A percentile compares a stretch with the other conserved stretches of the same genome.
Conservation (phyloP, 2,797 vertebrate species). For the Anabas testudineus region DNA sequence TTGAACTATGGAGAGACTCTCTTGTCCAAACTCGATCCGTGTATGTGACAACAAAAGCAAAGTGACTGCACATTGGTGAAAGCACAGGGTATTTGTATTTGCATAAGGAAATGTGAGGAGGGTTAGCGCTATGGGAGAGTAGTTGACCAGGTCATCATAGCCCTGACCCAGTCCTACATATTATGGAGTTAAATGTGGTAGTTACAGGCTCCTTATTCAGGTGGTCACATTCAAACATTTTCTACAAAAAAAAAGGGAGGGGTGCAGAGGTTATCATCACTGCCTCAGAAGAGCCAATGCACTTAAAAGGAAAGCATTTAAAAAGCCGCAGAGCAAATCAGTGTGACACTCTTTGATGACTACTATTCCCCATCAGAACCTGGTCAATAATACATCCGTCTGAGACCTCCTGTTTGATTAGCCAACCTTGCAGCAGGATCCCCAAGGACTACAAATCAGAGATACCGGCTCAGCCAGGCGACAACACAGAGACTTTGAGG, state of each 20-base stretch:
- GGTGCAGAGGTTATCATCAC: constrained; percentile 40
- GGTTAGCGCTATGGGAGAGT: constrained; percentile 29
- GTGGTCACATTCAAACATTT: constrained; percentile 24
- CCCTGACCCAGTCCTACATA: constrained; percentile 8
- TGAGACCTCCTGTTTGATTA: constrained; percentile 63
- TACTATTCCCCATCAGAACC: constrained; percentile 48
- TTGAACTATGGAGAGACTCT: constrained; percentile 56
- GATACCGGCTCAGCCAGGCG: constrained; percentile 25
- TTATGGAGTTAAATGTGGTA: constrained; percentile 15
- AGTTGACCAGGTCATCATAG: constrained; percentile 13
- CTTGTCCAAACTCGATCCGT: constrained; percentile 59
- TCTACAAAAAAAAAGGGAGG: constrained; percentile 9
- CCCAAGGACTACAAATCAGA: constrained; percentile 45
- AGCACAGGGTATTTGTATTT: constrained; percentile 39
- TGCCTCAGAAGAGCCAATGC: constrained; percentile 35
- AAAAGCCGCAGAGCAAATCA: constrained; percentile 53
- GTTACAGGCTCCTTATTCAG: constrained; percentile 19
- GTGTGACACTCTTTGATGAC: constrained; percentile 59
- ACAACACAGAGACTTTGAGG: constrained; percentile 18
- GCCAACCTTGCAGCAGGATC: constrained; percentile 56
- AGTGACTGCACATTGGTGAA: constrained; percentile 40
- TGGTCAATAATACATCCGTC: constrained; percentile 72
- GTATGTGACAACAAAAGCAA: constrained; percentile 68
- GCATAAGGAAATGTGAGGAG: constrained; percentile 10
- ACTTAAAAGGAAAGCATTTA: constrained; percentile 62